A percentile compares a stretch with the other conserved stretches of the same genome.
These are phyloP conservation scores for Microctenopoma lineatum DNA, from an alignment of 2,797 vertebrate genomes.

Conservation along the genomic window DNA sequence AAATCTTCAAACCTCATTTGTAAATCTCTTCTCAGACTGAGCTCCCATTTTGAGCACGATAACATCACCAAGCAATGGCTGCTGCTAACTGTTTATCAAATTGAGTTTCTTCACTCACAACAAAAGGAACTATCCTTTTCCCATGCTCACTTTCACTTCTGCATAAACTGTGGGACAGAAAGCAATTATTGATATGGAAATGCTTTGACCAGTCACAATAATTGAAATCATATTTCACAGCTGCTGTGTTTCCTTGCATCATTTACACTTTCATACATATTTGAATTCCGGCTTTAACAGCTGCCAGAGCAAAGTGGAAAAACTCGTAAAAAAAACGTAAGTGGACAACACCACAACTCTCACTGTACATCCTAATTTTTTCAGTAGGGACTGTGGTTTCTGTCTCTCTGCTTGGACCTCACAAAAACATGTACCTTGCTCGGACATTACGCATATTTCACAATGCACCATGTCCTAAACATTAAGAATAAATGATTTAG, in stretches of 20 bases:
- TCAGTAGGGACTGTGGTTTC: conserved; percentile 27
- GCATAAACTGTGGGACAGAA: conserved; percentile 50
- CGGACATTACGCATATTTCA: conserved; percentile 4
- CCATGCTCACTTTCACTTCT: conserved; percentile 48
- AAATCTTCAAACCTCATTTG: conserved; percentile 58
- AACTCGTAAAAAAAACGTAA: conserved; percentile 11
- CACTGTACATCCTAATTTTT: conserved; percentile 24
- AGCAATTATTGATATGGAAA: conserved; percentile 73
- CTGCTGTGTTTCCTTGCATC: conserved; percentile 46
- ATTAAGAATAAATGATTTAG: conserved; percentile 26
- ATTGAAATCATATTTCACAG: conserved; percentile 67
- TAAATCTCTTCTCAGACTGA: conserved; percentile 50
- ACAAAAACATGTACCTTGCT: conserved; percentile 26
- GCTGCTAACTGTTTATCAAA: conserved; percentile 65
- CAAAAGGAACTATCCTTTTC: conserved; percentile 19
- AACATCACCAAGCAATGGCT: conserved; percentile 63
- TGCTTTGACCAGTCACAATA: conserved; percentile 45
- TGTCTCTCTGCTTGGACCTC: conserved; percentile 30
- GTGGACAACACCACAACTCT: conserved; percentile 1
- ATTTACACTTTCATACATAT: conserved; percentile 44
- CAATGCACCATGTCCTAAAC: not conserved
- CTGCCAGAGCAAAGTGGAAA: conserved; percentile 19
- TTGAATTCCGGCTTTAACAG: conserved; percentile 31
- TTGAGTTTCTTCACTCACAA: conserved; percentile 62
- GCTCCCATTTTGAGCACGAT: conserved; percentile 60